These are phyloP conservation scores for Nothocercus nigrocapillus DNA, from an alignment of 2,113 vertebrate species.

Conservation along the genomic window DNA sequence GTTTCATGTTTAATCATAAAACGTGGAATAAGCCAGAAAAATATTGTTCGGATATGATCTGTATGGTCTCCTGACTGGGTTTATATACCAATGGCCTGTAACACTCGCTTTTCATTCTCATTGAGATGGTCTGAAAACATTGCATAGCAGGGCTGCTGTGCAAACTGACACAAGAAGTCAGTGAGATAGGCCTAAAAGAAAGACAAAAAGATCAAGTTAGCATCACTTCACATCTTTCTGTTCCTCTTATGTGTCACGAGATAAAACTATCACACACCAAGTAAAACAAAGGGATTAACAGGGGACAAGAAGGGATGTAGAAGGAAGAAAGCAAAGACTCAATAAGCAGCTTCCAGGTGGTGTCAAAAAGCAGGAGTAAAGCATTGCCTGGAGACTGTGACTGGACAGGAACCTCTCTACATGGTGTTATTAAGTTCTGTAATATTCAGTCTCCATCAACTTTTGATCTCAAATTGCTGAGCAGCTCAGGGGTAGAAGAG, in stretches of 20 bases:
- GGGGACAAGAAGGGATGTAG: background rate
- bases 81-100: slow-evolving; percentile 94
- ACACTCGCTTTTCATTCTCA: slow-evolving; percentile 88
- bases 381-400: background rate
- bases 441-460: background rate
- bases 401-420: background rate
- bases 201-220: slow-evolving; percentile 32
- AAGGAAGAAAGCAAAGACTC: background rate
- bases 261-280: background rate
- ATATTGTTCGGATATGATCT: background rate
- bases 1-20: slow-evolving; percentile 67
- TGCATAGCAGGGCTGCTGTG: slow-evolving; percentile 96
- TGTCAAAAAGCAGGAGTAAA: background rate
- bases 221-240: background rate
- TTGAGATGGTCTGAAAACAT: slow-evolving; percentile 97
- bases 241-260: background rate
- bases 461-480: background rate
- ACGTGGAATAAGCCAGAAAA: slow-evolving; percentile 47
- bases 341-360: background rate
- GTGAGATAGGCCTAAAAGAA: slow-evolving; percentile 92
- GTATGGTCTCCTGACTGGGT: background rate
- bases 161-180: slow-evolving; percentile 96
- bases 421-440: background rate
- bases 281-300: accelerated
- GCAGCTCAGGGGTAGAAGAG: background rate